Base-by-base conservation (phyloP, 2,888 invertebrate genomes). In the Hemistola chrysoprasaria region DNA sequence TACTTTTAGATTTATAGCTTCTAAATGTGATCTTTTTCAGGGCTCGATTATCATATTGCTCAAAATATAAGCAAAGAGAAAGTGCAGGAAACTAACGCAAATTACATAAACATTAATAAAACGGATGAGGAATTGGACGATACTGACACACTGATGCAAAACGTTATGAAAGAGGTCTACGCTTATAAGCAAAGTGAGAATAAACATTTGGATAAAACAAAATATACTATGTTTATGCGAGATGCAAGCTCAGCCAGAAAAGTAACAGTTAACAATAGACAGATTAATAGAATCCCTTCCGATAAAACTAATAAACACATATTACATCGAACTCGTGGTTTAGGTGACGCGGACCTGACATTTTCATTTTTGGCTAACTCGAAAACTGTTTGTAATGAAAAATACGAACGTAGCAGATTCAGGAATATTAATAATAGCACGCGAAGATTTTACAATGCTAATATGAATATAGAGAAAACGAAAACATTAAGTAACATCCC, bases 151-250 rank as follows among this genome's bases (percentile, higher is more conserved):
- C 56, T 80, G 28, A 53, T 75, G 24, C 62, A 68, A 56, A 78
- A 78, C 31, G 60, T 80, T 34, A 53, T 73, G 40, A 71, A 65
- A 36, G 80, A 80, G 62, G 60, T 80, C 8, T 44, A 57, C 11
- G 57, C 61, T 6, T 65, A 55, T 42, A 56, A 68, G 40, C 47
- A 53, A 33, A 49, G 34, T 22, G 52, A 59, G 22, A 25, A 53
- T 3, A 36, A 29, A 33, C 8, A 51, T 39, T 11, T 47, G 3
- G 42, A 53, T 33, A 38, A 42, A 36, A 6, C 20, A 4, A 25
- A 31, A 22, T 16, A 36, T 16, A 41, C n/a, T 22, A 23, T 6
- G 16, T 16, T 16, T 16, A 16, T 16, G 16, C 16, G 16, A 3
- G 3, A 16, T 3, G 16, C 4, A 16, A 16, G 4, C n/a, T n/a